These are phyloP conservation scores for Callinectes sapidus DNA, from an alignment of 2,888 invertebrate species.

Conservation along the genomic window DNA sequence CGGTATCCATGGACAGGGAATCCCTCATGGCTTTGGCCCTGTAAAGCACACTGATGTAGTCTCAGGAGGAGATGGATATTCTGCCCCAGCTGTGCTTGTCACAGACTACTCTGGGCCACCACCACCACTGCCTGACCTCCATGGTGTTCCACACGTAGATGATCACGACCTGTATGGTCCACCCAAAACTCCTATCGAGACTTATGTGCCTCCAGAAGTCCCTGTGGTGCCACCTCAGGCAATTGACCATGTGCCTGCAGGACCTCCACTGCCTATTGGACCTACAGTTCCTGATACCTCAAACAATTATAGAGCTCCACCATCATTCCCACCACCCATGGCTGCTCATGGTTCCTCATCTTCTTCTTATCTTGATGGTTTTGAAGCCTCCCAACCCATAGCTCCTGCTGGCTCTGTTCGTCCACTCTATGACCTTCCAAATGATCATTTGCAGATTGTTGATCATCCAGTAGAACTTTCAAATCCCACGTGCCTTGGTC, in stretches of 20 bases:
- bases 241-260: neutral
- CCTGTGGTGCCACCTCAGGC: slow-evolving; percentile 25
- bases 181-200: neutral
- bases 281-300: slow-evolving; percentile 44
- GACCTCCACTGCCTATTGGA: neutral
- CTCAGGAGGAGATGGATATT: slow-evolving; percentile 26
- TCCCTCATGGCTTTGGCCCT: slow-evolving; percentile 65
- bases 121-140: slow-evolving; percentile 37
- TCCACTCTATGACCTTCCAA: slow-evolving; percentile 57
- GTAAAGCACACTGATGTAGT: slow-evolving; percentile 61
- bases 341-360: slow-evolving; percentile 65
- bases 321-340: slow-evolving; percentile 59
- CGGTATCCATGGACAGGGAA: neutral
- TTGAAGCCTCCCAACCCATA: slow-evolving; percentile 57
- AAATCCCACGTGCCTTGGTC: neutral
- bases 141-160: neutral
- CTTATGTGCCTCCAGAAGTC: slow-evolving; percentile 29
- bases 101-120: neutral
- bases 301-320: slow-evolving; percentile 58
- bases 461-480: slow-evolving; percentile 2
- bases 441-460: neutral
- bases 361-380: slow-evolving; percentile 55
- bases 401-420: slow-evolving; percentile 20
- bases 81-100: neutral
- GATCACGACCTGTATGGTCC: slow-evolving; percentile 21